Percentiles rank a stretch among this genome's conserved stretches.
Evolutionary conservation across 2,113 vertebrate species (phyloP).

Genomic region (Sander lucioperca): DNA sequence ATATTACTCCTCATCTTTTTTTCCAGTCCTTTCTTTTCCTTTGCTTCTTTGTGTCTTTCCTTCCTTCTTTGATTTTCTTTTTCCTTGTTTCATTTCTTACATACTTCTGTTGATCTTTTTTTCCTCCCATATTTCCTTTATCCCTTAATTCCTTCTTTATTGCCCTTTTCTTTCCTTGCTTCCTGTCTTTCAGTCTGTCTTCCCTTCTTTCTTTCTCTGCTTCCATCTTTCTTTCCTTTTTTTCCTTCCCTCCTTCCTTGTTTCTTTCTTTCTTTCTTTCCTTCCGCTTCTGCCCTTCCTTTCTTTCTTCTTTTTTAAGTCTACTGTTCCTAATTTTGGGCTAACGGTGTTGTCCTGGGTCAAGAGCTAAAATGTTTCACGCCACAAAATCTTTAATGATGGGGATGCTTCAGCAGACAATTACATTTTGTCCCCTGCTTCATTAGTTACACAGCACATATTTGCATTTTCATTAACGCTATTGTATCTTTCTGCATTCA

Average conservation of each 20-base stretch:
- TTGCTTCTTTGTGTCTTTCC: neutral
- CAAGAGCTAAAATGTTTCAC: neutral
- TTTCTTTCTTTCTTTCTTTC: neutral
- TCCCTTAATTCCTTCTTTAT: neutral
- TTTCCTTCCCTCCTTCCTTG: neutral
- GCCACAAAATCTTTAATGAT: conserved; percentile 5
- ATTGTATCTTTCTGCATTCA: neutral
- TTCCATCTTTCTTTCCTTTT: too few species aligned
- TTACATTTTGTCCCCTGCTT: conserved; percentile 29
- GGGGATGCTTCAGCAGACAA: conserved; percentile 13
- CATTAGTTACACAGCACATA: conserved; percentile 31
- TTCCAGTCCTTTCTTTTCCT: neutral
- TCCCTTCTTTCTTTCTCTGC: neutral
- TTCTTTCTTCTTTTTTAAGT: neutral
- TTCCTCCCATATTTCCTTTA: neutral
- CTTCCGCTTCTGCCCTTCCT: neutral
- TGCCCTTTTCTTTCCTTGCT: too few species aligned
- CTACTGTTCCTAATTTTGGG: neutral
- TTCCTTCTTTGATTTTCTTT: neutral
- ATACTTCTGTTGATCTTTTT: too few species aligned
- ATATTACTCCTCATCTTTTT: neutral
- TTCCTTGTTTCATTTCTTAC: neutral
- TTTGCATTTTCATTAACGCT: conserved; percentile 22
- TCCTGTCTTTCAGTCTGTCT: neutral
- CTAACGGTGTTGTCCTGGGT: neutral